Evolutionary conservation across 2,113 vertebrate species (phyloP).

Genomic region (Cryptotis parvus): DNA sequence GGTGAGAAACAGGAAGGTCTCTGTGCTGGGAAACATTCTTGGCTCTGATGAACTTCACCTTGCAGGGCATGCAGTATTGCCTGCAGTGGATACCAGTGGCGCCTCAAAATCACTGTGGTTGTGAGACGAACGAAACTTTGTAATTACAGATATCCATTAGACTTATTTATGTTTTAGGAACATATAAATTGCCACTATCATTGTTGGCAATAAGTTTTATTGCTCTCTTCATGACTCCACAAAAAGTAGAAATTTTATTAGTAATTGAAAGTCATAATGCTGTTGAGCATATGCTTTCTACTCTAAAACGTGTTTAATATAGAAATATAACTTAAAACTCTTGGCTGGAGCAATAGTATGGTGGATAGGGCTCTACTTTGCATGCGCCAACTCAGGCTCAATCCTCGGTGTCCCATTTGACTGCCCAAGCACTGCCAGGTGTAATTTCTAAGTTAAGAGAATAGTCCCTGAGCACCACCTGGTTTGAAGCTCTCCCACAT

Average conservation of each 20-base stretch:
- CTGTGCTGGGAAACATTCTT: neutral
- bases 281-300: neutral
- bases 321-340: neutral
- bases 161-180: neutral
- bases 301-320: neutral
- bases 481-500: no score
- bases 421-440: no score
- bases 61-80: neutral
- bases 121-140: neutral
- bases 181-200: conserved; percentile 1
- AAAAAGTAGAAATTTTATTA: neutral
- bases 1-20: neutral
- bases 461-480: no score
- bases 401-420: no score
- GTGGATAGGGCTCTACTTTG: no score
- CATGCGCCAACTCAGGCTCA: no score
- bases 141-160: neutral
- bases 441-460: no score
- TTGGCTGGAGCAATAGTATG: no score
- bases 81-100: neutral
- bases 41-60: neutral
- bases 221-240: neutral
- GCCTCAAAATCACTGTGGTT: neutral
- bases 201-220: conserved; percentile 6
- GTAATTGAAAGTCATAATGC: conserved; percentile 13